Base-by-base conservation (phyloP, 2,113 vertebrate genomes). In the Cyprinus carpio region DNA sequence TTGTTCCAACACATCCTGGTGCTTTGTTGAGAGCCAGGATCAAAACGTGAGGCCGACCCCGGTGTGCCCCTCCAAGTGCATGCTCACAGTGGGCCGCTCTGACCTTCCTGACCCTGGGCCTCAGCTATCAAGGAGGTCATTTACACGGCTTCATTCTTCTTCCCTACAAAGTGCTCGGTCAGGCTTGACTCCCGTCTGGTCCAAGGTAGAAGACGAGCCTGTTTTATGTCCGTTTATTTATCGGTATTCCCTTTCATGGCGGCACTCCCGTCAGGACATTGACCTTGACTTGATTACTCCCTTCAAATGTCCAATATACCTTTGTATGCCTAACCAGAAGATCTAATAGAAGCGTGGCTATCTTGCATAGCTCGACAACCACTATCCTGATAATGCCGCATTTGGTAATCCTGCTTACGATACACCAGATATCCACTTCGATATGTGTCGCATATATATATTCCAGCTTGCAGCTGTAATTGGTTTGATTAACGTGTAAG, bases 1-100 rank as follows among this genome's bases (percentile, higher is more conserved):
- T 89, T 89, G 89, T 90, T 86, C 87, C 67, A 34, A 80, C 82
- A 88, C 88, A 88, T 89, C 88, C 89, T 88, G 87, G 83, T 84
- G 79, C 80, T 89, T 90, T 90, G 89, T 90, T 87, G 76, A 37
- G 83, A 81, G 75, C 82, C 75, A 16, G 87, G 89, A 89, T 90
- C 89, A 90, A 88, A 87, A 89, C 81, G 75, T 43, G 43, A 46
- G 85, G 40, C 77, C 64, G 75, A 82, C 83, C 86, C 81, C 67
- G 15, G 40, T 29, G 56, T 5, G 34, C 87, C 77, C 82, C 72
- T 72, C 37, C 75, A 75, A 84, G 85, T 72, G 72, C 56, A 54
- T 15, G 25, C 64, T 82, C 85, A 25, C 87, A 77, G 82, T 29
- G 31, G 65, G 86, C 82, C 76, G 2, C 40, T 15, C 60, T 85